Evolutionary conservation across 2,797 vertebrate species (phyloP).

Genomic region (Chrysocyon brachyurus): DNA sequence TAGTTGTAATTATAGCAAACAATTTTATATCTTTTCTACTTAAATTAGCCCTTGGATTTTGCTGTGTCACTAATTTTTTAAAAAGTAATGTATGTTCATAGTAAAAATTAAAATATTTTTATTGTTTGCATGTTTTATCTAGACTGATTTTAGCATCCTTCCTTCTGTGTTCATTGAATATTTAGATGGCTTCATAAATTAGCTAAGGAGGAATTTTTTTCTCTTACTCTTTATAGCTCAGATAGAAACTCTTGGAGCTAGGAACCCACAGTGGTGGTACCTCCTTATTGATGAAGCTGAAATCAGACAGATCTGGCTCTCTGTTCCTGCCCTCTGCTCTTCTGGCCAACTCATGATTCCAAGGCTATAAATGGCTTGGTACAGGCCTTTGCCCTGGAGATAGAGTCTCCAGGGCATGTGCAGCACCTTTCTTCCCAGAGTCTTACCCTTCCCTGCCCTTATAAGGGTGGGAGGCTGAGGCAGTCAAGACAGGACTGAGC

Average conservation of each 20-base stretch:
- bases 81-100: neutral
- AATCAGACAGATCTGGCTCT: neutral
- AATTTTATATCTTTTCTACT: slow-evolving; percentile 49
- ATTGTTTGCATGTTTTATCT: slow-evolving; percentile 36
- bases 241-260: slow-evolving; percentile 24
- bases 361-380: slow-evolving; percentile 18
- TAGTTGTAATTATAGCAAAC: slow-evolving; percentile 42
- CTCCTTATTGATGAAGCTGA: neutral
- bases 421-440: neutral
- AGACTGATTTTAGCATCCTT: neutral
- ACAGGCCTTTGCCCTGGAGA: neutral
- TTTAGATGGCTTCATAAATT: slow-evolving; percentile 54
- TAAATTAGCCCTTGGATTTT: slow-evolving; percentile 54
- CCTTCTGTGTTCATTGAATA: slow-evolving; percentile 31
- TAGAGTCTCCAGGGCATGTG: neutral
- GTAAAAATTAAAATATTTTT: slow-evolving; percentile 59
- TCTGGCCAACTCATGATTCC: neutral
- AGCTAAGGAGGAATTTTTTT: neutral
- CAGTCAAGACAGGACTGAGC: slow-evolving; percentile 64
- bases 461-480: neutral
- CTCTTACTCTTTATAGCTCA: neutral
- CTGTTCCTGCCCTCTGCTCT: neutral
- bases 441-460: slow-evolving; percentile 10
- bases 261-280: neutral
- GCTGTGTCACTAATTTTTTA: slow-evolving; percentile 22